Evolutionary conservation across 2,888 invertebrate genomes (phyloP).

Genomic region (Drosophila recens): DNA sequence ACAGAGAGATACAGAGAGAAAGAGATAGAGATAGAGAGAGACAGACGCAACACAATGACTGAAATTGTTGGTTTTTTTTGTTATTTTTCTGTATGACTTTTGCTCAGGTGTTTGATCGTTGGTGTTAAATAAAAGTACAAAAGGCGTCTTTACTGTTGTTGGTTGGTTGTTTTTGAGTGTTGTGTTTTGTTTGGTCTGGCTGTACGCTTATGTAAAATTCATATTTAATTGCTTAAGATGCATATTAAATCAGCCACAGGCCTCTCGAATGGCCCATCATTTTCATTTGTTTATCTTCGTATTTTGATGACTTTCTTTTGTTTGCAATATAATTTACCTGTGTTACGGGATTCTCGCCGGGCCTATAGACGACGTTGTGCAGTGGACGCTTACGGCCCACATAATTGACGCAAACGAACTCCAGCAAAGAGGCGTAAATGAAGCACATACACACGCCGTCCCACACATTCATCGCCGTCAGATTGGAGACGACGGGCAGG

Average conservation of each 20-base stretch:
- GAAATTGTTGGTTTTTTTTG: constrained; percentile 33
- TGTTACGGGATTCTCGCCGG: constrained; percentile 95
- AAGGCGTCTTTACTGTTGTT: constrained; percentile 28
- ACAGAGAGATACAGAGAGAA: constrained; percentile 37
- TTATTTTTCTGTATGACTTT: constrained; percentile 43
- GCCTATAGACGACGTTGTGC: constrained; percentile 95
- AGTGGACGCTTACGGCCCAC: constrained; percentile 95
- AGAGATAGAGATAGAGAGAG: constrained; percentile 36
- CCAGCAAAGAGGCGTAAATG: constrained; percentile 96
- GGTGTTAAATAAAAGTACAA: constrained; percentile 34
- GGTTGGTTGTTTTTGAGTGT: constrained; percentile 30
- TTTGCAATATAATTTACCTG: constrained; percentile 88
- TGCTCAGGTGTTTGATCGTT: constrained; percentile 49
- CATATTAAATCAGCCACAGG: constrained; percentile 39
- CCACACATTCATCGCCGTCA: constrained; percentile 98
- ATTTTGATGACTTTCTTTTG: background rate
- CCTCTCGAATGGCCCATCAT: constrained; percentile 4
- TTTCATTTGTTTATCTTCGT: constrained; percentile 9
- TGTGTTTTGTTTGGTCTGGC: constrained; percentile 20
- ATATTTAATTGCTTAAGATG: constrained; percentile 56
- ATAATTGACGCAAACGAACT: constrained; percentile 98
- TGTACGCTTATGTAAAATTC: constrained; percentile 54
- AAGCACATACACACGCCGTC: constrained; percentile 99
- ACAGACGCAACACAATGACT: constrained; percentile 65
- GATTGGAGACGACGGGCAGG: constrained; percentile 96